A percentile compares a stretch with the other conserved stretches of the same genome.
These are phyloP conservation scores for Drosophila sordidula DNA, from an alignment of 2,888 invertebrate genomes.

Conservation along the genomic window DNA sequence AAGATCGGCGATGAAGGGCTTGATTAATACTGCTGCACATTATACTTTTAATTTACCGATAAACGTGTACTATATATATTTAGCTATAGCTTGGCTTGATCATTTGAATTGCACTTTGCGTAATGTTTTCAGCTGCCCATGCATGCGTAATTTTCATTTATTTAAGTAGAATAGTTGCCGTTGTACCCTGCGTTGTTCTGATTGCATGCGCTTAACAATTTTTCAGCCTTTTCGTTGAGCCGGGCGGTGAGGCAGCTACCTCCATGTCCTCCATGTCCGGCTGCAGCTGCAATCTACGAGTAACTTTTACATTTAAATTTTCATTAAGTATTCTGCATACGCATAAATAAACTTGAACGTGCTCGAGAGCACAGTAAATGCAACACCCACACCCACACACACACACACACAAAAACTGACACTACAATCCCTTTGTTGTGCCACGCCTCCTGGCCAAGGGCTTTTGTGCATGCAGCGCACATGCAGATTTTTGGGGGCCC, in stretches of 20 bases:
- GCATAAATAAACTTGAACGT: constrained; percentile 83
- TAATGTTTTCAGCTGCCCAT: constrained; percentile 13
- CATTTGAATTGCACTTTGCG: not conserved
- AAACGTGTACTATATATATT: too few species aligned
- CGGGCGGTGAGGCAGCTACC: not conserved
- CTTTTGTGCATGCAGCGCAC: constrained; percentile 52
- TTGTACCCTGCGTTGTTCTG: constrained; percentile 22
- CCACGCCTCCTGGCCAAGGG: constrained; percentile 18
- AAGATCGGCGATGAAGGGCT: too few species aligned
- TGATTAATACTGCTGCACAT: too few species aligned
- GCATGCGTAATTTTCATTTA: constrained; percentile 55
- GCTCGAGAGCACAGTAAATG: constrained; percentile 74
- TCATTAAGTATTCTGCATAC: constrained; percentile 82
- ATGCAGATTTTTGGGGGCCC: constrained; percentile 72
- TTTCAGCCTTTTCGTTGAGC: constrained; percentile 9
- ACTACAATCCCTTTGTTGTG: too few species aligned
- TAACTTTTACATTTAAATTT: constrained; percentile 81
- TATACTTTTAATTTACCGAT: too few species aligned
- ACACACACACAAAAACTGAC: constrained; percentile 9
- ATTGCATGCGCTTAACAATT: constrained; percentile 38
- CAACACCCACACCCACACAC: constrained; percentile 40
- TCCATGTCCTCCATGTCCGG: not conserved
- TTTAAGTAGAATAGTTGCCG: constrained; percentile 43
- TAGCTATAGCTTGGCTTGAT: not conserved
- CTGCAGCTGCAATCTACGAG: constrained; percentile 64